Evolutionary conservation across 2,113 vertebrate species (phyloP).

Genomic region (Oxyura jamaicensis): DNA sequence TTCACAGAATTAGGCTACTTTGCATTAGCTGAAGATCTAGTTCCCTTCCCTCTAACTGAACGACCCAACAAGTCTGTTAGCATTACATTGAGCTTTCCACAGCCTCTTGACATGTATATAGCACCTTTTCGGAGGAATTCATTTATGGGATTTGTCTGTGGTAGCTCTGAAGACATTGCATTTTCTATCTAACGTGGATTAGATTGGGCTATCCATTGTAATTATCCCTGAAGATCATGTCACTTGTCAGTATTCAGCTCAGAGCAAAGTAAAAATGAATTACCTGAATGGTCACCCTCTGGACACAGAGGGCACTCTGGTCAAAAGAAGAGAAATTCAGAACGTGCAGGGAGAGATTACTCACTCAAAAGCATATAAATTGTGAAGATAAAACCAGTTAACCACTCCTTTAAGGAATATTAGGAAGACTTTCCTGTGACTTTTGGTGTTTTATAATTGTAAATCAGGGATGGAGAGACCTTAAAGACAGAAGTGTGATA

Average conservation of each 20-base stretch:
- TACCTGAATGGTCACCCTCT: not conserved
- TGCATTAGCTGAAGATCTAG: not conserved
- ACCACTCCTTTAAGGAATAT: not conserved
- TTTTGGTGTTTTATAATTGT: slow-evolving; percentile 14
- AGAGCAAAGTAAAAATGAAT: not conserved
- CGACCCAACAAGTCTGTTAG: not conserved
- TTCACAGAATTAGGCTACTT: not conserved
- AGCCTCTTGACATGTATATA: not conserved
- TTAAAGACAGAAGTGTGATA: slow-evolving; percentile 21
- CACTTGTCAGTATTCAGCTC: not conserved
- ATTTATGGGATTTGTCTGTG: not conserved
- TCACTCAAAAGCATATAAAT: not conserved
- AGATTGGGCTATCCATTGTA: not conserved
- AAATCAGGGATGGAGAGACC: not conserved
- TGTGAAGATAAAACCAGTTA: not conserved
- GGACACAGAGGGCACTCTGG: not conserved
- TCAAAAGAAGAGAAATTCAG: not conserved
- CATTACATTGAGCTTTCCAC: not conserved
- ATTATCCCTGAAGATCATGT: not conserved
- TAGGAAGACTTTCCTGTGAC: slow-evolving; percentile 32
- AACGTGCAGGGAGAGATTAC: not conserved
- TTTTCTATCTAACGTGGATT: not conserved
- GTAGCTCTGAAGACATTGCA: not conserved
- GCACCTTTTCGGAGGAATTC: not conserved
- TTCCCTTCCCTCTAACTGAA: not conserved